Evolutionary conservation across 2,888 invertebrate species (phyloP).

Genomic region (Lycia hirtaria): DNA sequence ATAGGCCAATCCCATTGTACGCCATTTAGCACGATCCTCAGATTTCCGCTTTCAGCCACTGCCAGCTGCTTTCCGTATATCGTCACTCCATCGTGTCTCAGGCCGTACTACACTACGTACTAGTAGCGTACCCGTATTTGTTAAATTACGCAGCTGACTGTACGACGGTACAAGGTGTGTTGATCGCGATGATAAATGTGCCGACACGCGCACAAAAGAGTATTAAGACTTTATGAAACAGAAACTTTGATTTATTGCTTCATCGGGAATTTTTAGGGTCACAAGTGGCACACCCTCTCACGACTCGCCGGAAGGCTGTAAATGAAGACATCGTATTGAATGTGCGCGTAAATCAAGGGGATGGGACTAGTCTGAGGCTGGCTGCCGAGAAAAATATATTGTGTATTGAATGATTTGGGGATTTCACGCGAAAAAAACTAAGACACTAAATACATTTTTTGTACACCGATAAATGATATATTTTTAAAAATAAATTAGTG

Average conservation of each 20-base stretch:
- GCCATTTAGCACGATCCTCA: too few species aligned
- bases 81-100: too few species aligned
- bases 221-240: slow-evolving; percentile 68
- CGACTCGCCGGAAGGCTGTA: slow-evolving; percentile 74
- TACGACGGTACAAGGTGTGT: slow-evolving; percentile 46
- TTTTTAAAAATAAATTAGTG: too few species aligned
- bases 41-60: too few species aligned
- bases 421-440: too few species aligned
- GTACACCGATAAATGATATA: too few species aligned
- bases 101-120: too few species aligned
- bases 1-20: too few species aligned
- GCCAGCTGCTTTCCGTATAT: too few species aligned
- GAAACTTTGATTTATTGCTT: slow-evolving; percentile 81
- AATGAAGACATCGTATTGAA: slow-evolving; percentile 76
- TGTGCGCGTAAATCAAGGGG: slow-evolving; percentile 72
- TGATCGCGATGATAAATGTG: slow-evolving; percentile 68
- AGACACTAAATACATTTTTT: too few species aligned
- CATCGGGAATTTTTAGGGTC: slow-evolving; percentile 75
- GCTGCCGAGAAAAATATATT: background rate
- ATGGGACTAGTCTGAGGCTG: slow-evolving; percentile 28
- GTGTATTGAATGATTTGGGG: too few species aligned
- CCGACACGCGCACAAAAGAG: slow-evolving; percentile 60
- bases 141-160: slow-evolving; percentile 2
- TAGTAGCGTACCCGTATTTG: background rate
- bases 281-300: slow-evolving; percentile 74